A percentile compares a stretch with the other conserved stretches of the same genome.
Evolutionary conservation across 2,888 invertebrate species (phyloP).

Genomic region (Lysandra coridon): DNA sequence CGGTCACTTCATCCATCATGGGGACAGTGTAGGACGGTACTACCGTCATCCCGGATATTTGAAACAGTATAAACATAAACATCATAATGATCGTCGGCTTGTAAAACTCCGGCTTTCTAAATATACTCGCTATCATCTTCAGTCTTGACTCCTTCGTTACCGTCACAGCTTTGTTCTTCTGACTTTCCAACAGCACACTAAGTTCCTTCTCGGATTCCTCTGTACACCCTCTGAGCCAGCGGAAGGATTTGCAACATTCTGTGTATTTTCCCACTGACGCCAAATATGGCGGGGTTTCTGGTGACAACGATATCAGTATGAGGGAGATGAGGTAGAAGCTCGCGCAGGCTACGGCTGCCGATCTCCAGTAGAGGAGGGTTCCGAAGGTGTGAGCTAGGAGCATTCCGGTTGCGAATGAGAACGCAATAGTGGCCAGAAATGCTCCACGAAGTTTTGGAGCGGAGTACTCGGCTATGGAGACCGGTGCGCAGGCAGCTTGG

Average conservation of each 20-base stretch:
- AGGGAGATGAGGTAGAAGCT: slow-evolving; percentile 73
- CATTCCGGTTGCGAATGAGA: slow-evolving; percentile 83
- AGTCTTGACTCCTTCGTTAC: slow-evolving; percentile 56
- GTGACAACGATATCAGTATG: slow-evolving; percentile 75
- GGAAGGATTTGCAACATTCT: slow-evolving; percentile 80
- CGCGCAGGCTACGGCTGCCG: slow-evolving; percentile 77
- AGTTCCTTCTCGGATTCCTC: slow-evolving; percentile 72
- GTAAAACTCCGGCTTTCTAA: slow-evolving; percentile 76
- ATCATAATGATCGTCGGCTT: slow-evolving; percentile 82
- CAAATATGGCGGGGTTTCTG: slow-evolving; percentile 85
- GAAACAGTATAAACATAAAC: slow-evolving; percentile 83
- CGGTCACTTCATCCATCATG: slow-evolving; percentile 81
- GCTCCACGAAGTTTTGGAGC: slow-evolving; percentile 82
- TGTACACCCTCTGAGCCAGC: slow-evolving; percentile 79
- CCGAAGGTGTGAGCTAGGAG: slow-evolving; percentile 83
- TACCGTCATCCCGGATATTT: slow-evolving; percentile 85
- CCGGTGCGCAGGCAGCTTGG: slow-evolving; percentile 70
- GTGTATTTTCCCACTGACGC: slow-evolving; percentile 75
- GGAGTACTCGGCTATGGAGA: slow-evolving; percentile 73
- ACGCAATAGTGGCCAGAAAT: slow-evolving; percentile 82
- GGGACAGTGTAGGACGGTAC: slow-evolving; percentile 85
- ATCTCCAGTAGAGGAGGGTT: slow-evolving; percentile 80
- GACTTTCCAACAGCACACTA: slow-evolving; percentile 63
- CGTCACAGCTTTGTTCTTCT: slow-evolving; percentile 60
- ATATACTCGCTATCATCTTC: slow-evolving; percentile 51